phyloP scores from a whole-genome alignment of 1,140 invertebrate species.

The Drosophila albomicans region DNA sequence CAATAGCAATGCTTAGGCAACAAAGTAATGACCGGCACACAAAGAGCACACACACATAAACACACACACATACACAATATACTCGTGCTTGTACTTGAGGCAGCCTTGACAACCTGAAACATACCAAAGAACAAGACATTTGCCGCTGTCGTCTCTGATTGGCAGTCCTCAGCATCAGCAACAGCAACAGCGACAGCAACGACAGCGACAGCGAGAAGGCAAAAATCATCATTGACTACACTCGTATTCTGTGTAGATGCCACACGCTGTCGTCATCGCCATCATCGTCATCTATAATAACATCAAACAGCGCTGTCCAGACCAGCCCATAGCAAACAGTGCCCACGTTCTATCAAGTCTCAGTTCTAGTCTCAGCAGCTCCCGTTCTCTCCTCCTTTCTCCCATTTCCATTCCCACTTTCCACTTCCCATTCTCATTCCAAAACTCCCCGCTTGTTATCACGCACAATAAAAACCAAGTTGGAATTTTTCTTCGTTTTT shows the following conservation, averaged over 20 bases:
- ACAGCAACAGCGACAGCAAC: conserved; percentile 1
- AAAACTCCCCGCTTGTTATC: conserved; percentile 76
- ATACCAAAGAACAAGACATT: conserved; percentile 77
- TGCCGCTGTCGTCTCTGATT: conserved; percentile 74
- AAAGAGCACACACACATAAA: conserved; percentile 5
- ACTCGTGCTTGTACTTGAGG: conserved; percentile 56
- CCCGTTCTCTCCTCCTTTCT: conserved; percentile 17
- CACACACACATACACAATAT: conserved; percentile 11
- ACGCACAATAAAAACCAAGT: conserved; percentile 76
- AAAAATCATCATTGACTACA: conserved; percentile 47
- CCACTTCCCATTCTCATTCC: not conserved
- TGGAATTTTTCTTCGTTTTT: conserved; percentile 47
- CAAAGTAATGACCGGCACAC: conserved; percentile 69
- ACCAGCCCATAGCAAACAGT: conserved; percentile 51
- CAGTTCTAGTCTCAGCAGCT: conserved; percentile 41
- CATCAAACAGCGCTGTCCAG: conserved; percentile 76
- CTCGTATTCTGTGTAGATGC: conserved; percentile 15
- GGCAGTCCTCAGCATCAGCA: conserved; percentile 53
- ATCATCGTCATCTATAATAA: conserved; percentile 81
- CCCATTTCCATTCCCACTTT: not conserved
- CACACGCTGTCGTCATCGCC: conserved; percentile 63
- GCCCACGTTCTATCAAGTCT: conserved; percentile 11
- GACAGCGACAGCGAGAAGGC: conserved; percentile 9
- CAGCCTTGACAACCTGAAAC: conserved; percentile 74
- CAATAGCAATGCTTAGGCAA: conserved; percentile 76